Conservation (phyloP, 92 coral and sea anemone species). For the Bergia sp. region DNA sequence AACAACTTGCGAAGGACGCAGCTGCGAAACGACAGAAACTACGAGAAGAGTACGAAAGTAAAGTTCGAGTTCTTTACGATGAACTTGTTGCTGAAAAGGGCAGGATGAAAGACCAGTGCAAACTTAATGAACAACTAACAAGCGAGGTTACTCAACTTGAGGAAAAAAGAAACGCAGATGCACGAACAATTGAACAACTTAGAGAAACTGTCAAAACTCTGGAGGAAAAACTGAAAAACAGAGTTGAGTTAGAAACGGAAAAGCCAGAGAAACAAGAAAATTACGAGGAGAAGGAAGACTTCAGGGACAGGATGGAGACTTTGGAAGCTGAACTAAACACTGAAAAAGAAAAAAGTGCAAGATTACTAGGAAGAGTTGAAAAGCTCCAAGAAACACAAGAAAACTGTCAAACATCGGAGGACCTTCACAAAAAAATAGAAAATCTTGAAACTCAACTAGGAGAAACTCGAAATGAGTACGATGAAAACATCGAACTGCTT, state of each 20-base stretch:
- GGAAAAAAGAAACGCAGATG: conserved; percentile 59
- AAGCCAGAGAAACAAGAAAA: conserved; percentile 47
- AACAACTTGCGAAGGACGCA: conserved; percentile 86
- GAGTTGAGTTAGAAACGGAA: conserved; percentile 20
- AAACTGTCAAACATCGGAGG: conserved; percentile 33
- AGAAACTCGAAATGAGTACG: conserved; percentile 52
- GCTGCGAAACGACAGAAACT: conserved; percentile 79
- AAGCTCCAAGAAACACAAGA: conserved; percentile 54
- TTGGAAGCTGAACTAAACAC: conserved; percentile 46
- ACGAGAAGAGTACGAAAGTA: conserved; percentile 86
- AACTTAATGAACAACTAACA: conserved; percentile 67
- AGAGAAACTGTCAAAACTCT: conserved; percentile 60
- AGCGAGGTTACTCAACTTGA: conserved; percentile 64
- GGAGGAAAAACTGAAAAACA: conserved; percentile 55
- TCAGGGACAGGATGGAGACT: conserved; percentile 43
- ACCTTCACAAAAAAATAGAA: conserved; percentile 51
- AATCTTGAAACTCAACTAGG: conserved; percentile 30
- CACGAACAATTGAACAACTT: conserved; percentile 64
- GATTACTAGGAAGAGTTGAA: conserved; percentile 13
- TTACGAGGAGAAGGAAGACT: conserved; percentile 47
- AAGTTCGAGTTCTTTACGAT: conserved; percentile 79
- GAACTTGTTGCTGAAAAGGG: conserved; percentile 80
- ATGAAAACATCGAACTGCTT: conserved; percentile 34
- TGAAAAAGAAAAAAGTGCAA: conserved; percentile 44
- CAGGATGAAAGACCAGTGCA: conserved; percentile 67